Evolutionary conservation across 1,140 invertebrate genomes (phyloP).

Genomic region (Drosophila leontia): DNA sequence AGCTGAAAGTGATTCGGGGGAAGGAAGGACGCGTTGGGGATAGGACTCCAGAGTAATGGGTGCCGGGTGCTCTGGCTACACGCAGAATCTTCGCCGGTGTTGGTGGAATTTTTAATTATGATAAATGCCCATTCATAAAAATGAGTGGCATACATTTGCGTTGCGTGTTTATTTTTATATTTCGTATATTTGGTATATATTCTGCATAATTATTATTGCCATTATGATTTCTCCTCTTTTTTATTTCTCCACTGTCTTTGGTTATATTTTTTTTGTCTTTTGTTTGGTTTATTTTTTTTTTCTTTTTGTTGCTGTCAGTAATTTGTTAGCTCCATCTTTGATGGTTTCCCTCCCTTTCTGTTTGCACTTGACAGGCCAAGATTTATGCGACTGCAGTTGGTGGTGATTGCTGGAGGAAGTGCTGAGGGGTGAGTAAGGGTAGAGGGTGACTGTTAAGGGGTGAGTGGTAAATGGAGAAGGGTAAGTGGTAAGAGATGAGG

Average conservation of each 20-base stretch:
- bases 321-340: slow-evolving; percentile 62
- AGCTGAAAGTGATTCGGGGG: slow-evolving; percentile 18
- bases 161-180: slow-evolving; percentile 70
- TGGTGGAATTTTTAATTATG: slow-evolving; percentile 79
- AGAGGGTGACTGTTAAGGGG: not conserved
- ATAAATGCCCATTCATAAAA: slow-evolving; percentile 82
- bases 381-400: slow-evolving; percentile 69
- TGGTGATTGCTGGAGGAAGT: slow-evolving; percentile 38
- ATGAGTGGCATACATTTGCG: slow-evolving; percentile 68
- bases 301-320: slow-evolving; percentile 35
- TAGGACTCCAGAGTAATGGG: slow-evolving; percentile 14
- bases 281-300: not conserved
- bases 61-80: not conserved
- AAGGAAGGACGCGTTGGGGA: not conserved
- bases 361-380: slow-evolving; percentile 65
- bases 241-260: slow-evolving; percentile 7
- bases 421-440: not conserved
- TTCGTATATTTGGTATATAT: slow-evolving; percentile 44
- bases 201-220: slow-evolving; percentile 71
- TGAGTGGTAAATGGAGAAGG: not conserved
- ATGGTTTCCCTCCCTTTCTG: slow-evolving; percentile 17
- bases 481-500: not conserved
- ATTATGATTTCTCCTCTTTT: slow-evolving; percentile 30
- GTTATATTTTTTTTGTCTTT: slow-evolving; percentile 4
- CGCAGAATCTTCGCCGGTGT: slow-evolving; percentile 21